Evolutionary conservation across 2,113 vertebrate genomes (phyloP).

Genomic region (Bos taurus): DNA sequence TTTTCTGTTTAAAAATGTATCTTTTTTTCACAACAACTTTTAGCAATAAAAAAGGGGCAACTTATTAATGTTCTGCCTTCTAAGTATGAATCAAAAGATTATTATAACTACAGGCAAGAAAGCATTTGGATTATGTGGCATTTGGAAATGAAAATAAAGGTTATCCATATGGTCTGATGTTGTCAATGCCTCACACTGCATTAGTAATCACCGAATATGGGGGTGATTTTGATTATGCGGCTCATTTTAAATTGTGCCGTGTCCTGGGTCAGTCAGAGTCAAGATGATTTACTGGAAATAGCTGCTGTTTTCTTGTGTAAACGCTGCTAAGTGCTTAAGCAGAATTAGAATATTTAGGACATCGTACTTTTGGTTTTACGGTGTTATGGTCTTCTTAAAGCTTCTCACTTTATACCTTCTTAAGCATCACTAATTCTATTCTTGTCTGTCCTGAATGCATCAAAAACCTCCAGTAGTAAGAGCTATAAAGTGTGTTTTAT

Average conservation of each 20-base stretch:
- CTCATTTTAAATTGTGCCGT: conserved; percentile 10
- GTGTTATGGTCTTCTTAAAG: background rate
- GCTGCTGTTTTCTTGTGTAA: background rate
- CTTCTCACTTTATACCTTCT: background rate
- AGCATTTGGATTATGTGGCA: conserved; percentile 49
- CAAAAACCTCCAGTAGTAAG: background rate
- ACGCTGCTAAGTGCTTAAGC: background rate
- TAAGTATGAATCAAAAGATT: conserved; percentile 47
- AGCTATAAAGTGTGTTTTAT: background rate
- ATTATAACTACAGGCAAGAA: conserved; percentile 60
- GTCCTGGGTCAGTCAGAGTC: background rate
- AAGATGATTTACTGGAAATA: conserved; percentile 22
- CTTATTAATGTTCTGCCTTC: conserved; percentile 48
- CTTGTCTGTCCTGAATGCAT: background rate
- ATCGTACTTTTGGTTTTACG: background rate
- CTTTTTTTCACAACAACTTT: background rate
- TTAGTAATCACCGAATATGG: conserved; percentile 11
- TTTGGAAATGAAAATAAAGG: conserved; percentile 48
- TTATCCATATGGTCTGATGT: conserved; percentile 46
- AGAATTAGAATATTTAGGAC: background rate
- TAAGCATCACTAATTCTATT: background rate
- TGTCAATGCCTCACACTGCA: background rate
- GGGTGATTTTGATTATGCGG: background rate
- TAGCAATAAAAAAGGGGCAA: conserved; percentile 42
- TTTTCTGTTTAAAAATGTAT: conserved; percentile 13